Percentiles rank a stretch among this genome's conserved stretches.
phyloP scores from a whole-genome alignment of 2,888 invertebrate genomes.

The Therioaphis trifolii region DNA sequence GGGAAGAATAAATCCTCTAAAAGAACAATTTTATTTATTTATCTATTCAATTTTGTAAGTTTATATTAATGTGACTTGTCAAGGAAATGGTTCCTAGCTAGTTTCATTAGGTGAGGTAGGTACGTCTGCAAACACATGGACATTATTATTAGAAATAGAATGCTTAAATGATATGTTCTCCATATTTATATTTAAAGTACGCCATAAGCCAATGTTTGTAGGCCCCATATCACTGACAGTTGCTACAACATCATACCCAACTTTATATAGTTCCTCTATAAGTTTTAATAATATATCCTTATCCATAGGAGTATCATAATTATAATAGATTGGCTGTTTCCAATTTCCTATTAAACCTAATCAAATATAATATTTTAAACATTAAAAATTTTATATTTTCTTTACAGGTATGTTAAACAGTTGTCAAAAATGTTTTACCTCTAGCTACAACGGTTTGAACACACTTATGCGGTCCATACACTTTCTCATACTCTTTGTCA shows the following conservation, averaged over 20 bases:
- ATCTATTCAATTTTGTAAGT: too few species aligned
- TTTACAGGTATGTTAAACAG: background rate
- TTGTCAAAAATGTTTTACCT: background rate
- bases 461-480: background rate
- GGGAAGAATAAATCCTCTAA: background rate
- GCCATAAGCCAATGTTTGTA: background rate
- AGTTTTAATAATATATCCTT: background rate
- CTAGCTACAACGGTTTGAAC: background rate
- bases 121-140: background rate
- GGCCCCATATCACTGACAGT: background rate
- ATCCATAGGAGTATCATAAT: background rate
- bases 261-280: background rate
- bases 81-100: background rate
- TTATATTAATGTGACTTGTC: too few species aligned
- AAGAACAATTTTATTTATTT: too few species aligned
- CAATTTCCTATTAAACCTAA: background rate
- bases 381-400: background rate
- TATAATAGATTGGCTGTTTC: background rate
- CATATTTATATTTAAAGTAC: background rate
- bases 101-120: background rate
- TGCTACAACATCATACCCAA: background rate
- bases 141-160: background rate
- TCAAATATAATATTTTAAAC: background rate
- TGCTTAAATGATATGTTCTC: background rate
- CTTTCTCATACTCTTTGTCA: background rate